A percentile compares a stretch with the other conserved stretches of the same genome.
These are phyloP conservation scores for Lomographa bimaculata DNA, from an alignment of 2,888 invertebrate genomes.

Conservation along the genomic window DNA sequence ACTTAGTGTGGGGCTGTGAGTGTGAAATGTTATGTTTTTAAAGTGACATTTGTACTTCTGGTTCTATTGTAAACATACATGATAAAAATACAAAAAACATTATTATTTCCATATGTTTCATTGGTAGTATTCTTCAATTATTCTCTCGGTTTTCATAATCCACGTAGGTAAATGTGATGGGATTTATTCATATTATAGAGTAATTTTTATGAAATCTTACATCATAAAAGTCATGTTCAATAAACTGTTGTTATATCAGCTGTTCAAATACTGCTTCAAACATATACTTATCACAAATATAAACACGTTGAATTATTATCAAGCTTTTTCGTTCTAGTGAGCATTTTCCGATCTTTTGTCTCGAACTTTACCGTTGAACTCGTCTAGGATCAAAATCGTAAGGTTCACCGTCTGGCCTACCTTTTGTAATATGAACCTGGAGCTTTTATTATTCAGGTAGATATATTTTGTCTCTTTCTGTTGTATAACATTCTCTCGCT, in stretches of 20 bases:
- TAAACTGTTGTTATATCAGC: no score
- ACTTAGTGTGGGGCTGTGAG: no score
- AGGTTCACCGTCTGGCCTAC: slow-evolving; percentile 51
- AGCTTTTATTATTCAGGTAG: slow-evolving; percentile 77
- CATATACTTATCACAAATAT: slow-evolving; percentile 2
- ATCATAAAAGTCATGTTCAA: slow-evolving; percentile 19
- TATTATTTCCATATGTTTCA: no score
- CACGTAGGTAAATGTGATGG: no score
- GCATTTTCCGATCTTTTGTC: slow-evolving; percentile 18
- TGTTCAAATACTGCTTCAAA: slow-evolving; percentile 24
- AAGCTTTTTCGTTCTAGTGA: slow-evolving; percentile 5
- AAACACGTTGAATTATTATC: not conserved
- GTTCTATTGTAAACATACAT: no score
- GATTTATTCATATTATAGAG: no score
- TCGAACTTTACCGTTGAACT: slow-evolving; percentile 31
- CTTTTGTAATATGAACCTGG: slow-evolving; percentile 56
- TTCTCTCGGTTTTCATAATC: no score
- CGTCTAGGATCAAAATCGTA: slow-evolving; percentile 48
- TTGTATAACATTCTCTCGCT: slow-evolving; percentile 47
- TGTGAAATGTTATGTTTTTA: no score
- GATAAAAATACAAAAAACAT: no score
- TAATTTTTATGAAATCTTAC: slow-evolving; percentile 19
- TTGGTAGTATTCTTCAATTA: no score
- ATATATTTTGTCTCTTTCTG: slow-evolving; percentile 56
- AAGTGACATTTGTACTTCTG: no score